phyloP scores from a whole-genome alignment of 2,797 vertebrate genomes.

The Chelon labrosus region DNA sequence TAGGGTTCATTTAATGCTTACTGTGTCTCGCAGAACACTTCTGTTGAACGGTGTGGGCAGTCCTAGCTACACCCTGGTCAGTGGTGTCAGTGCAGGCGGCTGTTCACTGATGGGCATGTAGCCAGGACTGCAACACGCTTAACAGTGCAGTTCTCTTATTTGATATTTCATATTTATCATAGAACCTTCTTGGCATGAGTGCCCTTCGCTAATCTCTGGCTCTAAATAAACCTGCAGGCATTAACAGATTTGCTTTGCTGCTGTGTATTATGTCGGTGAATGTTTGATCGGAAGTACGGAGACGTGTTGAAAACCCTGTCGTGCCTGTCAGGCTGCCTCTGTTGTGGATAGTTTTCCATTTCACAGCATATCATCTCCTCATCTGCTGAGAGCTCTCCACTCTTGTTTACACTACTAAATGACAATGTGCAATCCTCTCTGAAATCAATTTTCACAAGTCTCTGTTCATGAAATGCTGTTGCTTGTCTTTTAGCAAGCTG shows the following conservation, averaged over 20 bases:
- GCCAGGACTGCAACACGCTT: neutral
- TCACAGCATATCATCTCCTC: constrained; percentile 66
- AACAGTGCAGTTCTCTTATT: neutral
- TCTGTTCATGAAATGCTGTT: constrained; percentile 58
- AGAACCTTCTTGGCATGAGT: constrained; percentile 14
- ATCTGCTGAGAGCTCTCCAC: constrained; percentile 42
- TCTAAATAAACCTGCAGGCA: constrained; percentile 41
- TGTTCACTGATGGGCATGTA: neutral
- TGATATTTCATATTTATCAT: neutral
- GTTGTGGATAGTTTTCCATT: constrained; percentile 70
- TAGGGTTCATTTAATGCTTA: no score
- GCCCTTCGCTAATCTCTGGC: constrained; percentile 34
- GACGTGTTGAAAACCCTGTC: constrained; percentile 42
- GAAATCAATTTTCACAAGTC: constrained; percentile 64
- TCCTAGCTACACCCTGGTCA: neutral
- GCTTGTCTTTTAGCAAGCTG: constrained; percentile 47
- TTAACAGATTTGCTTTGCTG: constrained; percentile 47
- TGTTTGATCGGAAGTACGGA: constrained; percentile 52
- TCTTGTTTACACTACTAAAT: constrained; percentile 69
- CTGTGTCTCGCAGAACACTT: no score
- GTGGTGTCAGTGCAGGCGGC: neutral
- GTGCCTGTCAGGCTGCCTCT: constrained; percentile 61
- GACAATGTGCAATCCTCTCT: constrained; percentile 50
- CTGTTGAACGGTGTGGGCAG: neutral
- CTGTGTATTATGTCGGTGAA: constrained; percentile 30